Conservation (phyloP, 2,888 invertebrate genomes). For the Beris chalybata region DNA sequence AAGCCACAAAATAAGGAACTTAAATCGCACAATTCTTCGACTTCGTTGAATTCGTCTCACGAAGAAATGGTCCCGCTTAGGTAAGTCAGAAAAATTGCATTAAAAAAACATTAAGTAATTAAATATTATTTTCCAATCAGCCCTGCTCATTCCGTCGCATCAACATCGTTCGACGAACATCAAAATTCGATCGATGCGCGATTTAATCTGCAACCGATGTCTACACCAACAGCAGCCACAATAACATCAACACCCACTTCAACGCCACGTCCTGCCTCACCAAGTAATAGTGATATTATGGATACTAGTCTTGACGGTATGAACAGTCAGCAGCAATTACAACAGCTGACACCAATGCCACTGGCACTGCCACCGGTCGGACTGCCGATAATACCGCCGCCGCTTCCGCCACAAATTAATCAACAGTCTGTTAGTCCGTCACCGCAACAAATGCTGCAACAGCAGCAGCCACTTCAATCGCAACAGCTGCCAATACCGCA, state of each 20-base stretch:
- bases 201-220: slow-evolving; percentile 43
- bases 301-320: slow-evolving; percentile 42
- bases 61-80: slow-evolving; percentile 54
- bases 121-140: slow-evolving; percentile 50
- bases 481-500: slow-evolving; percentile 31
- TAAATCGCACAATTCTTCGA: slow-evolving; percentile 46
- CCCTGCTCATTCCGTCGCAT: slow-evolving; percentile 71
- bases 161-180: slow-evolving; percentile 64
- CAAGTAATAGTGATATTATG: slow-evolving; percentile 41
- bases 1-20: slow-evolving; percentile 50
- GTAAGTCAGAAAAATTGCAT: slow-evolving; percentile 40
- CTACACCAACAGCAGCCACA: slow-evolving; percentile 1
- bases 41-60: slow-evolving; percentile 53
- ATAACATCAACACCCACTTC: neutral
- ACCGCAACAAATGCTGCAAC: slow-evolving; percentile 52
- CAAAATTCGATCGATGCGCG: slow-evolving; percentile 54
- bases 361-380: neutral
- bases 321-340: slow-evolving; percentile 33
- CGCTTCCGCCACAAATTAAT: slow-evolving; percentile 10
- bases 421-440: slow-evolving; percentile 30
- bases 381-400: neutral
- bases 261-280: slow-evolving; percentile 47
- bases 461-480: slow-evolving; percentile 13
- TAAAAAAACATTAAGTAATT: neutral
- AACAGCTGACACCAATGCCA: slow-evolving; percentile 36